Evolutionary conservation across 2,113 vertebrate genomes (phyloP), one percentile per base, ranked within the genome.

Genomic region (Muntiacus reevesi): DNA sequence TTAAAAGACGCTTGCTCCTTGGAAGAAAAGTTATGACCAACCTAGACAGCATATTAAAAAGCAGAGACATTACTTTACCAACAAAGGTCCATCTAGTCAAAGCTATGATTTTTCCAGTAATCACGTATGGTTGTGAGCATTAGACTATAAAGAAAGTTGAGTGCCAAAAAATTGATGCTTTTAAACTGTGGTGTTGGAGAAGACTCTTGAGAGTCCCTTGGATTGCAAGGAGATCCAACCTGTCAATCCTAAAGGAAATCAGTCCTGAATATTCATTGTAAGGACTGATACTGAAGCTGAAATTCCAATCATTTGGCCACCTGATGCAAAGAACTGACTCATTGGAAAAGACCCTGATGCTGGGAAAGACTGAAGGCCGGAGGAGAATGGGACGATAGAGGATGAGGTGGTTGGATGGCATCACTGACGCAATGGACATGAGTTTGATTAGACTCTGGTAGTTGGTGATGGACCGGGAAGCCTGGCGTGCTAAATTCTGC

Each of bases 341-440:
- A 40, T 13, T 71, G n/a, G n/a, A 71, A 71, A 71, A 71, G 67
- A 71, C n/a, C n/a, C 67, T 40, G 67, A 71, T 71, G 67, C 67
- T 71, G 67, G 67, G 67, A 71, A 71, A 71, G 19, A 12, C 23
- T 40, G 67, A 40, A 40, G 67, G 67, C n/a, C 9, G 1, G 67
- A 71, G 19, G 67, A 71, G 19, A 71, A 71, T 19, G n/a, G 19
- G 67, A 23, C 5, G 2, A 12, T 23, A 71, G 19, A 71, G 19
- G n/a, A 71, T 40, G 10, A 67, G 16, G 10, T 40, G n/a, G 67
- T 71, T 71, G 67, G 19, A 23, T 71, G 67, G 19, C 19, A 71
- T 40, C 67, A 71, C 10, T 1, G 0, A 23, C 4, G 0, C 5
- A 3, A 71, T 1, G 10, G 19, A 40, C n/a, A 6, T 71, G 67